Conservation (phyloP, 2,888 invertebrate genomes). For the Choristoneura rosaceana region DNA sequence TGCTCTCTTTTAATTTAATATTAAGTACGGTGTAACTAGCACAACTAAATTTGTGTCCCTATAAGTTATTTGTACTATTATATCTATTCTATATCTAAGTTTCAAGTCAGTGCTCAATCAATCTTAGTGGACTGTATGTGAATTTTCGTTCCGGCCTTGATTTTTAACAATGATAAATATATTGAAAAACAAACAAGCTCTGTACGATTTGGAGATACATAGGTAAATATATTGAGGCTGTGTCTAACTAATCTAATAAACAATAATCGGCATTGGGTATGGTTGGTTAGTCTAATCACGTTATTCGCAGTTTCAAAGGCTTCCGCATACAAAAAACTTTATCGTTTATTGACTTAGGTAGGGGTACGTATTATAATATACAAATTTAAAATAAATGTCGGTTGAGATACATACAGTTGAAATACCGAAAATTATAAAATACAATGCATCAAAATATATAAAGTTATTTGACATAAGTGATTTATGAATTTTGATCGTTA, state of each 20-base stretch:
- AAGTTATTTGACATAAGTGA: no score
- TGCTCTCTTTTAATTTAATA: not conserved
- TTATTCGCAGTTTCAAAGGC: slow-evolving; percentile 67
- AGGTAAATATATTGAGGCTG: slow-evolving; percentile 10
- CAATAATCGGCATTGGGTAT: slow-evolving; percentile 52
- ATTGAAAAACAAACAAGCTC: slow-evolving; percentile 6
- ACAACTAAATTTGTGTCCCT: no score
- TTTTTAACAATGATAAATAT: slow-evolving; percentile 1
- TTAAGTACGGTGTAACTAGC: not conserved
- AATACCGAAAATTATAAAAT: no score
- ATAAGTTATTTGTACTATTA: no score
- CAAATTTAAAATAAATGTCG: no score
- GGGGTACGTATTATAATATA: no score
- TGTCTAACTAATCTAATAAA: slow-evolving; percentile 64
- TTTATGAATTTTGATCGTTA: no score
- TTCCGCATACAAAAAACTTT: slow-evolving; percentile 52
- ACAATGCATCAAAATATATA: no score
- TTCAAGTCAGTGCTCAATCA: no score
- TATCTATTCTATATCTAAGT: no score
- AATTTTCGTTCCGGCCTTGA: not conserved
- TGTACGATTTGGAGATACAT: not conserved
- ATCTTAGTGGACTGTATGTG: not conserved
- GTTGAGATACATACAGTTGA: no score
- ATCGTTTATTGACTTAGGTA: not conserved
- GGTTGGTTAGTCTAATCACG: slow-evolving; percentile 60